Evolutionary conservation across 2,797 vertebrate species (phyloP), one percentile per base, ranked within the genome.

Genomic region (Sebastolobus altivelis): DNA sequence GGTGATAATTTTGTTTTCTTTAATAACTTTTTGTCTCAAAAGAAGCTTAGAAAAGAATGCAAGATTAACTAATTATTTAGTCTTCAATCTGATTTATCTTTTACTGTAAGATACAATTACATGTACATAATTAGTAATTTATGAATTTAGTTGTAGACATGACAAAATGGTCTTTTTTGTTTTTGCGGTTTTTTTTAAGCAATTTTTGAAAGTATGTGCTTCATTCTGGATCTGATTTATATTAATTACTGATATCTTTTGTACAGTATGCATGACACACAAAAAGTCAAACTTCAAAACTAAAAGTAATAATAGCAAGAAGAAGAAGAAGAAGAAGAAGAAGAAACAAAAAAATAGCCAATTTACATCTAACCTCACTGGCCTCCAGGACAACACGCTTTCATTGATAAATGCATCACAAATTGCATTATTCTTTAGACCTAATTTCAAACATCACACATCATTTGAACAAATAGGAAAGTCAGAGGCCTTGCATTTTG

Each of bases 401-500:
- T 55, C 37, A 52, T 29, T 12, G 29, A 77, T 65, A 2, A 72
- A 79, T 72, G 29, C 66, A 75, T 80, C 60, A 60, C 38, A 76
- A 84, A 81, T 75, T 2, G 29, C 25, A 59, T 52, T 11, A 52
- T 55, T 67, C 65, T 35, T 31, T 3, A 63, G 11, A 69, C 10
- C 40, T 70, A 40, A 66, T 71, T 71, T 65, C 43, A 65, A 70
- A 77, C 37, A 72, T 52, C 65, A 65, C 55, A 67, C 60, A 78
- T 72, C 40, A 35, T 81, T 61, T 66, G 55, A 87, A 62, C 22
- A 82, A 82, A 76, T 62, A 68, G 65, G 29, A 46, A 75, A 79
- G 65, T 72, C 66, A 61, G 60, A 55, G 71, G 56, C 68, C 73
- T 80, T 43, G 79, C 61, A 77, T 83, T 84, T 85, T 83, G 59